Evolutionary conservation across 2,888 invertebrate species (phyloP), one percentile per base, ranked within the genome.

Genomic region (Encarsia formosa): DNA sequence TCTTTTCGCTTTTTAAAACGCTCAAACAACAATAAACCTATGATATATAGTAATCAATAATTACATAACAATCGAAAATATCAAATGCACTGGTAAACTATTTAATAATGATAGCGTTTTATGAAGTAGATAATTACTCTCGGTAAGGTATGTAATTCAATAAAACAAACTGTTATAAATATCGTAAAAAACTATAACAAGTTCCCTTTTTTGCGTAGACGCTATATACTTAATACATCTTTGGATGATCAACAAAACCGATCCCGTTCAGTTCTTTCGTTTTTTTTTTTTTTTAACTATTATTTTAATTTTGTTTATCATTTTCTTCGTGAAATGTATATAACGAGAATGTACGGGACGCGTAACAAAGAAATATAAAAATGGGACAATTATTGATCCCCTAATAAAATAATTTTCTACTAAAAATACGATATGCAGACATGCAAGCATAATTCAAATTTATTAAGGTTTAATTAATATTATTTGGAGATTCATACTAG

Each of bases 201-300:
- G 49, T 46, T 60, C 56, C 42, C 16, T 35, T 13, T 24, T 49
- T 43, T 43, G 41, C 9, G 35, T 39, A 45, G 34, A 39, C 20
- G 6, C 24, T 49, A 54, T 56, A 52, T 46, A 57, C 54, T 57
- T 61, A 60, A 55, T 66, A 69, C 64, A 68, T 69, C 68, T 69
- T 69, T 69, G 68, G 68, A 66, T 63, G 63, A 61, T 68, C 60
- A 67, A 67, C 63, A 60, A 64, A 67, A 64, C 53, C 59, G 57
- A 62, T 56, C 53, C 29, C 38, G 31, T 47, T 31, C 29, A 16
- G 38, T 52, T 45, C 40, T 31, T 19, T 39, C 26, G 5, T 16
- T 24, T 20, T 24, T 20, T 32, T 26, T 45, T 37, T 8, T 5
- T 35, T 37, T 20, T 37, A 8, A 16, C 5, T 13, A 32, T 11